Evolutionary conservation across 2,113 vertebrate species (phyloP).

Genomic region (Alethe diademata): DNA sequence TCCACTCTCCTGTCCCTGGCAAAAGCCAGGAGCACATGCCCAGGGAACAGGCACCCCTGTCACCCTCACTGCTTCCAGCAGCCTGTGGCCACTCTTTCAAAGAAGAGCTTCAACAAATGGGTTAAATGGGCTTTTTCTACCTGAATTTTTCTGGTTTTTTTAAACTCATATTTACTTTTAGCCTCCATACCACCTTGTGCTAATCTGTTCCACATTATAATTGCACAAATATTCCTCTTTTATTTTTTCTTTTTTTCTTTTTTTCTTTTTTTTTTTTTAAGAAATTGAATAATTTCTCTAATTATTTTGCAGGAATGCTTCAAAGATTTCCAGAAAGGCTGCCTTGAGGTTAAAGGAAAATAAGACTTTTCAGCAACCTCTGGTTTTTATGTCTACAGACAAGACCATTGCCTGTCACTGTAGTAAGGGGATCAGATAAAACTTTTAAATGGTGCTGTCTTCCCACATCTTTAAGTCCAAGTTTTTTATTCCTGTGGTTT

Average conservation of each 20-base stretch:
- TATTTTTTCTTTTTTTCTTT: background rate
- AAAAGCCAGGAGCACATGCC: background rate
- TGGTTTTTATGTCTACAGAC: background rate
- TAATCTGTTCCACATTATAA: background rate
- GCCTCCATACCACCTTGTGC: background rate
- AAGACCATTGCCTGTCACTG: background rate
- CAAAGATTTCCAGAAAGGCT: background rate
- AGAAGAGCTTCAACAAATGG: background rate
- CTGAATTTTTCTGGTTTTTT: background rate
- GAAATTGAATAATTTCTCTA: background rate
- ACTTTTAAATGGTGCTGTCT: background rate
- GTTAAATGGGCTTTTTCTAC: background rate
- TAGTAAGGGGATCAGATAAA: background rate
- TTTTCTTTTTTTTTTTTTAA: background rate
- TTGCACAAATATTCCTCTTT: fast-evolving
- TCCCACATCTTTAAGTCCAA: background rate
- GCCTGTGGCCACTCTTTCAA: background rate
- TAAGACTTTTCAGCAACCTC: background rate
- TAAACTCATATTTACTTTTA: background rate
- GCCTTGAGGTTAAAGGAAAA: background rate
- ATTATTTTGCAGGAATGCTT: background rate
- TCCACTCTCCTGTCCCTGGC: background rate
- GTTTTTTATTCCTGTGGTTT: background rate
- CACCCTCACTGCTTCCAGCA: background rate
- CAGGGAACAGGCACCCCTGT: background rate